Evolutionary conservation across 2,888 invertebrate species (phyloP).

Genomic region (Apeira syringaria): DNA sequence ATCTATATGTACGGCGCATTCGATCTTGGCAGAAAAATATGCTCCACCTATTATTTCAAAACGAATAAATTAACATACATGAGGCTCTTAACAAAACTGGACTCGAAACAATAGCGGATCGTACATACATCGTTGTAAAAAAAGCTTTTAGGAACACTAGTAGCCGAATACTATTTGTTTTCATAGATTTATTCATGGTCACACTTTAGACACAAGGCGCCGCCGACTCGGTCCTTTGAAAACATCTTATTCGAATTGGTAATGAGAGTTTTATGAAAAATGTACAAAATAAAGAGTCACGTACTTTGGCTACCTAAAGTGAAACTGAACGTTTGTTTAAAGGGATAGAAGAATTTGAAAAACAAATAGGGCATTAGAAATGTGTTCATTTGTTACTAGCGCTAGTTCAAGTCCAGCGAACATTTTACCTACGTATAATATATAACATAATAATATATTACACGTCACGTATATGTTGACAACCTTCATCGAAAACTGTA

Average conservation of each 20-base stretch:
- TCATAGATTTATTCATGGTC: conserved; percentile 83
- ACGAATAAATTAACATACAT: conserved; percentile 77
- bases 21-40: conserved; percentile 75
- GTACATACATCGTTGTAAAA: conserved; percentile 68
- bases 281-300: conserved; percentile 68
- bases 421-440: too few relatives aligned
- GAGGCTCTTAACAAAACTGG: conserved; percentile 67
- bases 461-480: too few relatives aligned
- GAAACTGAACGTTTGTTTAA: conserved; percentile 61
- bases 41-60: conserved; percentile 74
- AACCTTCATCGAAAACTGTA: too few relatives aligned
- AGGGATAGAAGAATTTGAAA: conserved; percentile 50
- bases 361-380: conserved; percentile 41
- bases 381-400: conserved; percentile 20
- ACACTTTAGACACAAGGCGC: conserved; percentile 70
- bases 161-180: conserved; percentile 82
- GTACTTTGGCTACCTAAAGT: conserved; percentile 57
- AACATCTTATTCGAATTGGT: conserved; percentile 71
- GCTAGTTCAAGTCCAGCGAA: conserved; percentile 8
- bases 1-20: conserved; percentile 74
- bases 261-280: conserved; percentile 69
- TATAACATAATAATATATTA: too few relatives aligned
- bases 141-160: conserved; percentile 74
- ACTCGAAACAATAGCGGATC: conserved; percentile 73
- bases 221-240: conserved; percentile 72